A percentile compares a stretch with the other conserved stretches of the same genome.
These are phyloP conservation scores for Drosophila rellima DNA, from an alignment of 2,888 invertebrate genomes.

Conservation along the genomic window DNA sequence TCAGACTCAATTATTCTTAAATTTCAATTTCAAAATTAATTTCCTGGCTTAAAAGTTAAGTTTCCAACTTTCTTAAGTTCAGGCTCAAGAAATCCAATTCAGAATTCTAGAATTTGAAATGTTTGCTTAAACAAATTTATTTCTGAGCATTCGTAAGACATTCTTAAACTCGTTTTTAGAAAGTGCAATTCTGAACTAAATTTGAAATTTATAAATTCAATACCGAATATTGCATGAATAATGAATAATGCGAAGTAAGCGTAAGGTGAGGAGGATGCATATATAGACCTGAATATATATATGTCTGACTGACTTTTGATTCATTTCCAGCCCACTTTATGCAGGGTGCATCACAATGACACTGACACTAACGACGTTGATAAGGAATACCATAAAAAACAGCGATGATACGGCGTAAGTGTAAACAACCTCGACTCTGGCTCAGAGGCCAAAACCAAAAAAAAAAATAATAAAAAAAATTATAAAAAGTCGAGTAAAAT, in stretches of 20 bases:
- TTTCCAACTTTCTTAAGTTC: no score
- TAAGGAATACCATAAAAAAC: conserved; percentile 57
- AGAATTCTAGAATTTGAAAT: neutral
- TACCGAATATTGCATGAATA: neutral
- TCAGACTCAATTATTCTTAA: neutral
- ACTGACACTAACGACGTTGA: conserved; percentile 60
- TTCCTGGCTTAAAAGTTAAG: neutral
- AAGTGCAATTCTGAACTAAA: neutral
- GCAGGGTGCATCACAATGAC: conserved; percentile 68
- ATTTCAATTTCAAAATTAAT: neutral
- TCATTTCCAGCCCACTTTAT: conserved; percentile 61
- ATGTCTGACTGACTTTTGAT: conserved; percentile 7
- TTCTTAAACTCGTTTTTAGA: no score
- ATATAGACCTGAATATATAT: neutral
- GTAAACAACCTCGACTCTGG: conserved; percentile 65
- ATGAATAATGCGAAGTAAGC: neutral
- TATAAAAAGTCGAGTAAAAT: neutral
- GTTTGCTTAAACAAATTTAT: no score
- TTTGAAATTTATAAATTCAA: no score
- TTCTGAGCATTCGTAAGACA: no score
- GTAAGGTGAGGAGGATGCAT: neutral
- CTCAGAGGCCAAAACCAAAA: conserved; percentile 39
- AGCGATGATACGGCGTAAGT: conserved; percentile 50
- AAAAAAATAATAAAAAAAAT: conserved; percentile 3
- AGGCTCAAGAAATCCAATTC: neutral